phyloP scores from a whole-genome alignment of 2,113 vertebrate genomes.

The Rhynchopsitta pachyrhyncha region DNA sequence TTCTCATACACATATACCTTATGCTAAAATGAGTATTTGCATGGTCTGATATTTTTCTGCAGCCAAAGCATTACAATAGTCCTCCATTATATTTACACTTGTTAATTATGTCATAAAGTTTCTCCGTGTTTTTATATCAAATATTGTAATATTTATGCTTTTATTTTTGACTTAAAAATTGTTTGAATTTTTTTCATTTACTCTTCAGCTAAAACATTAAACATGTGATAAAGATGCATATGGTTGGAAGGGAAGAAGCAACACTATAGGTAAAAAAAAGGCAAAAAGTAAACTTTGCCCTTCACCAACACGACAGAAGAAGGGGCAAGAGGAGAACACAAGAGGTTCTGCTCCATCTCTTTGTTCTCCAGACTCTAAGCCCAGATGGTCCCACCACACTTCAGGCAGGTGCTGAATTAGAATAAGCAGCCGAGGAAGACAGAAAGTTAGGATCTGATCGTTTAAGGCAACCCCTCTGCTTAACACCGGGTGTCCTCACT shows the following conservation, averaged over 20 bases:
- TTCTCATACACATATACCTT: neutral
- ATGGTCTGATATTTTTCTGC: neutral
- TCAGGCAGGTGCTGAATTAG: neutral
- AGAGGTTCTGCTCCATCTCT: neutral
- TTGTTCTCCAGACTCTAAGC: accelerated
- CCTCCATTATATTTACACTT: neutral
- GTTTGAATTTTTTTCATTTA: neutral
- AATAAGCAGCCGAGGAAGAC: neutral
- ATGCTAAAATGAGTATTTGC: neutral
- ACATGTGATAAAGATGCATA: neutral
- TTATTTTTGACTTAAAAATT: neutral
- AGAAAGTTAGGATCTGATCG: neutral
- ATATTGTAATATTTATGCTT: neutral
- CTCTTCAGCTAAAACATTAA: neutral
- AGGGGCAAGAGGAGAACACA: neutral
- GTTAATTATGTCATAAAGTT: neutral
- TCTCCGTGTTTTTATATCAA: neutral
- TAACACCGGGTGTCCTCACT: accelerated
- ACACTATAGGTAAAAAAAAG: too few species aligned
- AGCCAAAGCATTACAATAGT: neutral
- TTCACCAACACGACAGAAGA: neutral
- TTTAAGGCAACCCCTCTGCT: neutral
- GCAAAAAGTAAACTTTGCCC: neutral
- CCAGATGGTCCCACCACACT: too few species aligned
- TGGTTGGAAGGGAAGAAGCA: neutral